Evolutionary conservation across 2,113 vertebrate species (phyloP), one percentile per base, ranked within the genome.

Genomic region (Acrocephalus arundinaceus): DNA sequence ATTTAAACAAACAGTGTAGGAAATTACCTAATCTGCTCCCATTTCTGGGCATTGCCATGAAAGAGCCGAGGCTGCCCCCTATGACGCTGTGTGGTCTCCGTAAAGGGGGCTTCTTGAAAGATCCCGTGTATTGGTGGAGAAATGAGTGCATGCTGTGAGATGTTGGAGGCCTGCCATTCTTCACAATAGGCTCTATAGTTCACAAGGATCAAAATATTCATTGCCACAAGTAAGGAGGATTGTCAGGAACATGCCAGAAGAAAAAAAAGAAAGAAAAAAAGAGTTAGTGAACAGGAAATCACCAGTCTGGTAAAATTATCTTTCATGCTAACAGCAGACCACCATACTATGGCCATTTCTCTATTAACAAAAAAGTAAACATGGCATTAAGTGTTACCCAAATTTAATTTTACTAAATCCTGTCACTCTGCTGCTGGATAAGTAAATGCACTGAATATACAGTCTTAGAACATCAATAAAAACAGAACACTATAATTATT

Each of bases 101-200:
- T 63, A 99, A 94, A 2, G 99, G 99, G 18, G 99, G 98, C 96
- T 99, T 99, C 98, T 99, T 99, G 97, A 99, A 99, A 93, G 99
- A 99, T 90, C 99, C 99, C 4, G 99, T 98, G 98, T 99, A 99
- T 67, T 99, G 99, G 94, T 99, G 99, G 68, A 99, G 99, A 97
- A 99, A 99, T 87, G 99, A 99, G 97, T 99, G 99, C 97, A 99
- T 98, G 48, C 99, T 99, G 98, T 99, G 99, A 93, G 99, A 99
- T 3, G 99, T 98, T 25, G 99, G 98, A 82, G 99, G 99, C 80
- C 98, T 98, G 92, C 99, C 99, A 98, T 98, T 98, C 98, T 98
- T 98, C 97, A 99, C 98, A 89, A 99, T 98, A 27, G 98, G 98
- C 94, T 98, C 98, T 99, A 98, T 51, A 93, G 96, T 97, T 97